Evolutionary conservation across 2,888 invertebrate genomes (phyloP).

Genomic region (Onchidella celtica): DNA sequence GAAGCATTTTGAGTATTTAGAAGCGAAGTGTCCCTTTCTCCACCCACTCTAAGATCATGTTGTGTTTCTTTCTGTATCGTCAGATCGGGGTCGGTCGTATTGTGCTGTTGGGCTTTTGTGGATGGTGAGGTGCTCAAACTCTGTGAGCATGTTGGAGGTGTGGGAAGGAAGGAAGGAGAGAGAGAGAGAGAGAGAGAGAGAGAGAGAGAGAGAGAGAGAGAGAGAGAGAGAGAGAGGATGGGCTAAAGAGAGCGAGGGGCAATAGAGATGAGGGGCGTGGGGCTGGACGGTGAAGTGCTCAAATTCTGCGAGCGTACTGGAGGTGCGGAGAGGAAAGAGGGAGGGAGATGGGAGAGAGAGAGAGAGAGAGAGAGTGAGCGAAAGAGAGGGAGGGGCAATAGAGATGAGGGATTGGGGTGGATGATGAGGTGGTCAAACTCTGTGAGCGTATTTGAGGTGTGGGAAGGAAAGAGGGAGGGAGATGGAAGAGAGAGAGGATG

Average conservation of each 20-base stretch:
- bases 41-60: too few relatives aligned
- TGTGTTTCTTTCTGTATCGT: too few relatives aligned
- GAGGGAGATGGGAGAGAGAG: conserved; percentile 24
- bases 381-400: conserved; percentile 23
- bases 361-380: conserved; percentile 29
- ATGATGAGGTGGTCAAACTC: too few relatives aligned
- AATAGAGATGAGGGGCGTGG: too few relatives aligned
- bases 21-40: too few relatives aligned
- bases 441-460: neutral
- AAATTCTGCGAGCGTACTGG: too few relatives aligned
- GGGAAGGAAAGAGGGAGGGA: conserved; percentile 26
- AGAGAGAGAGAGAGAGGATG: conserved; percentile 30
- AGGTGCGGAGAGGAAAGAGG: conserved; percentile 13
- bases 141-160: conserved; percentile 1
- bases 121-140: too few relatives aligned
- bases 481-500: conserved; percentile 9
- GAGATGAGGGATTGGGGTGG: too few relatives aligned
- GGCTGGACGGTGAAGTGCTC: too few relatives aligned
- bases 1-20: too few relatives aligned
- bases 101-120: too few relatives aligned
- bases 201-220: conserved; percentile 30
- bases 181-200: conserved; percentile 28
- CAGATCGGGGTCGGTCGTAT: too few relatives aligned
- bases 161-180: conserved; percentile 24
- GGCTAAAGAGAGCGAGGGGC: conserved; percentile 29